Base-by-base conservation (phyloP, 2,797 vertebrate genomes). In the Natrix natrix region DNA sequence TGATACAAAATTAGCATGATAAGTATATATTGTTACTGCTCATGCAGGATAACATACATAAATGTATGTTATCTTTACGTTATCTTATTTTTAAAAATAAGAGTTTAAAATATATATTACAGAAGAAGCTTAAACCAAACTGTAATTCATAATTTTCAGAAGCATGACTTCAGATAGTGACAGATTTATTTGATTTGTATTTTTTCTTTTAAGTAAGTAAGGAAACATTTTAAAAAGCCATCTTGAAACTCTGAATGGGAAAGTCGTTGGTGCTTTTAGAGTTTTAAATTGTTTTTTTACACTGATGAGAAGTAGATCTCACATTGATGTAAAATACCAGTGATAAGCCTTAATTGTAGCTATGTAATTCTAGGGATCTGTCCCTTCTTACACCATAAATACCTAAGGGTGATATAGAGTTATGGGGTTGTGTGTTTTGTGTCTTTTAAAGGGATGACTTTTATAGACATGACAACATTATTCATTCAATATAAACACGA, bases 161-260 rank as follows among this genome's bases (percentile, higher is more conserved):
- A 57, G 17, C 55, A 16, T 43, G 26, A 8, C 55, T 57, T 52
- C 59, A 66, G 28, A 66, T 14, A 43, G 13, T 59, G 26, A 5
- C 16, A 48, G 32, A 17, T 24, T 16, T 37, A 59, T 43, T 83
- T 48, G 24, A 83, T 60, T 54, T 26, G 24, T 11, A 28, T 37
- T 74, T 56, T 60, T 43, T 1, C 17, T 26, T 60, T 48, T 43
- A 43, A 43, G 43, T 52, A 86, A 91, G 17, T 83, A 59, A 86
- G 26, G 11, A 54, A 86, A 28, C 63, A 11, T 78, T 66, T 48
- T 86, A 89, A 61, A 55, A 59, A 87, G 43, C 78, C 37, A 52
- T 91, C 28, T 87, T 90, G 69, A 86, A 5, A 92, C 88, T 91
- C 74, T 95, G 92, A 94, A 89, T 93, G 95, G 90, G 43, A 91